These are phyloP conservation scores for Trichogramma pretiosum DNA, from an alignment of 1,140 invertebrate genomes.

Conservation along the genomic window DNA sequence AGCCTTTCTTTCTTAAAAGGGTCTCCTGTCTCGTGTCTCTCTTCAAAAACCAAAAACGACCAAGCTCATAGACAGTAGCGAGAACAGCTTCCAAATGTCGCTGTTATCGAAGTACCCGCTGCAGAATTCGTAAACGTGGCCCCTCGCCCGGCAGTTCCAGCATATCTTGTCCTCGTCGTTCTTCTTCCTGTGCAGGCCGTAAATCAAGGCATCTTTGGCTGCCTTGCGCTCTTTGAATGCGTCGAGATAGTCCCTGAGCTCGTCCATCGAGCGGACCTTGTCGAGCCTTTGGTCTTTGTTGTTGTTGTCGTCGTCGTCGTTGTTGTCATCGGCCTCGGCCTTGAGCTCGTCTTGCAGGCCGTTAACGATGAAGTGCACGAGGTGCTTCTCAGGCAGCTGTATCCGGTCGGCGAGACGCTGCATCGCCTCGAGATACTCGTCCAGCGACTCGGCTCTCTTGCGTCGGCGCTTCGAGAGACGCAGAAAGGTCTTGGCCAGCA, in stretches of 20 bases:
- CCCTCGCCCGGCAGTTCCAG: neutral
- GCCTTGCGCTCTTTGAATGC: too few relatives aligned
- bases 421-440: neutral
- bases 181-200: too few relatives aligned
- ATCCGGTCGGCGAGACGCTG: neutral
- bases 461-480: neutral
- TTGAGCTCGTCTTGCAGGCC: neutral
- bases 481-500: neutral
- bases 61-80: too few relatives aligned
- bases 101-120: neutral
- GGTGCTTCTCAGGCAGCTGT: neutral
- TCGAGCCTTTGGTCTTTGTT: neutral
- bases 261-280: too few relatives aligned
- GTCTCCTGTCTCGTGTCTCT: too few relatives aligned
- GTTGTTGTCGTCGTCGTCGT: neutral
- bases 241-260: too few relatives aligned
- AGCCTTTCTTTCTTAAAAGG: too few relatives aligned
- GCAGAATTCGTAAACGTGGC: neutral
- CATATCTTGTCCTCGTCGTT: neutral
- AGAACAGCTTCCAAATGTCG: too few relatives aligned
- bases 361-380: neutral
- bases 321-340: neutral
- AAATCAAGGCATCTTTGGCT: too few relatives aligned
- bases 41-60: too few relatives aligned
- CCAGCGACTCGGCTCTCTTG: neutral